Percentiles rank a stretch among this genome's conserved stretches.
These are phyloP conservation scores for Pseudopodoces humilis DNA, from an alignment of 2,113 vertebrate genomes.

Conservation along the genomic window DNA sequence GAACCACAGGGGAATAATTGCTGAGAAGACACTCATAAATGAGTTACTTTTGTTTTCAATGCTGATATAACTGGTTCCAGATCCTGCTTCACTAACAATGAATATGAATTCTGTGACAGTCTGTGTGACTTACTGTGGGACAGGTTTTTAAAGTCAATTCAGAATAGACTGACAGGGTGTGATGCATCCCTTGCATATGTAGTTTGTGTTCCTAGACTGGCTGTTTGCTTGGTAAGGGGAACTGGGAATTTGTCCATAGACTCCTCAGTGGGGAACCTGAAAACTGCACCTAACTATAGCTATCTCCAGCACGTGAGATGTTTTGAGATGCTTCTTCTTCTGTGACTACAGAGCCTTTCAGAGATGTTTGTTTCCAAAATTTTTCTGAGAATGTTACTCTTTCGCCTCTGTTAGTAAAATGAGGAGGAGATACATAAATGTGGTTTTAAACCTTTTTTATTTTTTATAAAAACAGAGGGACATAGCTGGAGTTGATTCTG, in stretches of 20 bases:
- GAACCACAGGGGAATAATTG: background rate
- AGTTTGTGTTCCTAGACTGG: background rate
- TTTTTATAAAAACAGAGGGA: background rate
- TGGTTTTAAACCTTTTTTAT: background rate
- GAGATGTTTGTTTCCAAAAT: background rate
- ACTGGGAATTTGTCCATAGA: background rate
- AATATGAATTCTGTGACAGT: background rate
- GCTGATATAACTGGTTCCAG: background rate
- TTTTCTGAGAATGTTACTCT: background rate
- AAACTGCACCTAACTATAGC: background rate
- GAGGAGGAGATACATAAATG: background rate
- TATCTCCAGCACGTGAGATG: background rate
- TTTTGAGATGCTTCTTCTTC: background rate
- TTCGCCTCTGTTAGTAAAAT: background rate
- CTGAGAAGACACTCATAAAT: background rate
- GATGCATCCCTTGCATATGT: background rate
- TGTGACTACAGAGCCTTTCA: background rate
- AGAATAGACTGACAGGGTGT: fast-evolving
- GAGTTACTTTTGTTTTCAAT: background rate
- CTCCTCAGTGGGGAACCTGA: background rate
- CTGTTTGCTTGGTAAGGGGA: background rate
- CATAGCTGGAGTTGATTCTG: background rate
- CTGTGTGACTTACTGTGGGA: background rate
- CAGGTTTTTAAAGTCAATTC: background rate
- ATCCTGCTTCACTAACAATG: background rate